Percentiles rank a stretch among this genome's conserved stretches.
Conservation (phyloP, 2,797 vertebrate genomes). For the Myripristis murdjan region DNA sequence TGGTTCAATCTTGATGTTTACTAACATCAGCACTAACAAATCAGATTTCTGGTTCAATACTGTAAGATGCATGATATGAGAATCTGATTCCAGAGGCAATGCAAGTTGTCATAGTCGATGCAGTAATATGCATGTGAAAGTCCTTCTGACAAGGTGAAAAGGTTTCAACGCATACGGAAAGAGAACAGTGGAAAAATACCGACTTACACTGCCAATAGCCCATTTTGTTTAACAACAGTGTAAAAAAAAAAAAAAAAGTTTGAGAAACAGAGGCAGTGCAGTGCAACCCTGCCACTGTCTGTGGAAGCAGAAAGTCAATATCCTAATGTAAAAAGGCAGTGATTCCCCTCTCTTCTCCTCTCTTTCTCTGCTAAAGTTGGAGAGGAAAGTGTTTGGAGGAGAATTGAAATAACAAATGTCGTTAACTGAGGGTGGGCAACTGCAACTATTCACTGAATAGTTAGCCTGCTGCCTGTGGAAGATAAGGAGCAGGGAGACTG, state of each 20-base stretch:
- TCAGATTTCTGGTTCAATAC: not conserved
- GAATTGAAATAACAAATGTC: conserved; percentile 76
- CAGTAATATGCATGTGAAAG: not conserved
- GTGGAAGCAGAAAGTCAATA: conserved; percentile 63
- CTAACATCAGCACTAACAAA: not conserved
- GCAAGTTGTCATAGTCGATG: not conserved
- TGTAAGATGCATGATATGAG: not conserved
- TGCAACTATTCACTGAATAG: conserved; percentile 60
- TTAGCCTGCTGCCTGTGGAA: conserved; percentile 66
- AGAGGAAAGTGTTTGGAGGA: conserved; percentile 62
- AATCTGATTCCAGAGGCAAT: not conserved
- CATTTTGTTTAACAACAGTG: conserved; percentile 30
- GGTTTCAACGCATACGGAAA: not conserved
- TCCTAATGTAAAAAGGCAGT: conserved; percentile 57
- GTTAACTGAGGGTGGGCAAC: conserved; percentile 64
- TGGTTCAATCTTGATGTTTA: not conserved
- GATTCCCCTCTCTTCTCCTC: conserved; percentile 36
- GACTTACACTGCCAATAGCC: conserved; percentile 4
- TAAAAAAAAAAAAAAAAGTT: conserved; percentile 3
- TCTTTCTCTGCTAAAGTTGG: conserved; percentile 57
- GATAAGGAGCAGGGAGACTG: conserved; percentile 70
- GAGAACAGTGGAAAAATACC: conserved; percentile 2
- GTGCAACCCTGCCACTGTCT: conserved; percentile 32
- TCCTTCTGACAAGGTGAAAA: conserved; percentile 2
- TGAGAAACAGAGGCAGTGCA: conserved; percentile 35